phyloP scores from a whole-genome alignment of 1,140 invertebrate genomes.

The Gryllus bimaculatus region DNA sequence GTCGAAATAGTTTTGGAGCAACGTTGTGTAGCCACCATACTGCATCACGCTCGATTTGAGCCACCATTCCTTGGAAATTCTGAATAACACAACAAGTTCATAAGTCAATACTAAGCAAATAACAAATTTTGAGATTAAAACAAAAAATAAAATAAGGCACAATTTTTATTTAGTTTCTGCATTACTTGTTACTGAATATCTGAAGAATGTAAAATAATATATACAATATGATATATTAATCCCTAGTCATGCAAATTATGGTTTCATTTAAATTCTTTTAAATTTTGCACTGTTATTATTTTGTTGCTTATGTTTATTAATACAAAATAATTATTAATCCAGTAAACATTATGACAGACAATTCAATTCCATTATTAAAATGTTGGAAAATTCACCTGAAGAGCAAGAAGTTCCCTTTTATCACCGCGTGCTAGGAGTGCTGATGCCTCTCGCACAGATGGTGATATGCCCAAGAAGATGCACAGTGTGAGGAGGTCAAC shows the following conservation, averaged over 20 bases:
- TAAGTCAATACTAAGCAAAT: too few relatives aligned
- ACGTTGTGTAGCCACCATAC: constrained; percentile 78
- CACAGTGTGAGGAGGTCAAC: constrained; percentile 77
- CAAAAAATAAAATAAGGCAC: too few relatives aligned
- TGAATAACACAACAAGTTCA: constrained; percentile 32
- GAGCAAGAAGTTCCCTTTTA: constrained; percentile 43
- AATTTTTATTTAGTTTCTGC: too few relatives aligned
- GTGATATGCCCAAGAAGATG: constrained; percentile 70
- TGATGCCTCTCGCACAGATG: constrained; percentile 63
- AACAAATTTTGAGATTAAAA: too few relatives aligned
- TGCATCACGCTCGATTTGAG: constrained; percentile 69
- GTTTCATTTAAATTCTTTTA: too few relatives aligned
- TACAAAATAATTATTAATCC: too few relatives aligned
- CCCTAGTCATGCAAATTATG: too few relatives aligned
- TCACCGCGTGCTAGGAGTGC: constrained; percentile 47
- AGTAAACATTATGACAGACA: not conserved
- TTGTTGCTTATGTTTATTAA: too few relatives aligned
- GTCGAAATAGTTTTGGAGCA: constrained; percentile 63
- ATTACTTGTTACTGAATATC: too few relatives aligned
- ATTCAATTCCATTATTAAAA: not conserved
- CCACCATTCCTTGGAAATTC: constrained; percentile 58
- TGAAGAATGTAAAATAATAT: too few relatives aligned
- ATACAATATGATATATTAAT: too few relatives aligned
- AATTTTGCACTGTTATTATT: too few relatives aligned
- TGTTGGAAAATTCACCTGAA: constrained; percentile 26